Percentiles rank a stretch among this genome's conserved stretches.
phyloP scores from a whole-genome alignment of 2,888 invertebrate species.

The Drosophila gaucha region DNA sequence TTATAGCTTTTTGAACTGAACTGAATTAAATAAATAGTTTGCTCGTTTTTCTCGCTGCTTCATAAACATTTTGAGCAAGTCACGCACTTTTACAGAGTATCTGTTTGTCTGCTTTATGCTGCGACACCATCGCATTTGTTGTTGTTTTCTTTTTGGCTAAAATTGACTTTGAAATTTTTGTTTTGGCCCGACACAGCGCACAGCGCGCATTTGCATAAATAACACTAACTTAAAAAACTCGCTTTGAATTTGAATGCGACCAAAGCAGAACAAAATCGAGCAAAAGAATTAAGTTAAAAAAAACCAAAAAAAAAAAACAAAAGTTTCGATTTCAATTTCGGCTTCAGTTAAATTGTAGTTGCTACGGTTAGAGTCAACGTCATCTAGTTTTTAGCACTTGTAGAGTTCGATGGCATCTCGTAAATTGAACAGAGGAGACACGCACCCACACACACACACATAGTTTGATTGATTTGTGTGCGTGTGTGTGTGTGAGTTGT shows the following conservation, averaged over 20 bases:
- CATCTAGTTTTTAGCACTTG: conserved; percentile 20
- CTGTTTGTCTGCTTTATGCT: not conserved
- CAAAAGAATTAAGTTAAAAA: not conserved
- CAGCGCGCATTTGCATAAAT: conserved; percentile 68
- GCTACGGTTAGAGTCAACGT: conserved; percentile 7
- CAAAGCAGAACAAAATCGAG: conserved; percentile 12
- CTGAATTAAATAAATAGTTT: not conserved
- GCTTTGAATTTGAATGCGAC: conserved; percentile 68
- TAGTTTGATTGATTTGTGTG: conserved; percentile 20
- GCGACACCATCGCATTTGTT: conserved; percentile 12
- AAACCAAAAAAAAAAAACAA: too few species aligned
- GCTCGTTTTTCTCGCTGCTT: too few species aligned
- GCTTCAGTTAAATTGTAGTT: conserved; percentile 4
- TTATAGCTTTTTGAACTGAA: not conserved
- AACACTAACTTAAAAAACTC: conserved; percentile 78
- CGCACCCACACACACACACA: conserved; percentile 23
- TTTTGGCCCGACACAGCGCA: conserved; percentile 1
- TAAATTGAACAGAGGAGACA: conserved; percentile 46
- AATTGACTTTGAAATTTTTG: conserved; percentile 23
- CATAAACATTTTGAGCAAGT: not conserved
- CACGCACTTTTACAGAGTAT: conserved; percentile 35
- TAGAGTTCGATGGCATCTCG: conserved; percentile 49
- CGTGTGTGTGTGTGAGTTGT: conserved; percentile 39
- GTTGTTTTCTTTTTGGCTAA: conserved; percentile 15
- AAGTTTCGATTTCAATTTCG: conserved; percentile 22